A percentile compares a stretch with the other conserved stretches of the same genome.
Conservation (phyloP, 2,888 invertebrate species). For the Cetonia aurata region DNA sequence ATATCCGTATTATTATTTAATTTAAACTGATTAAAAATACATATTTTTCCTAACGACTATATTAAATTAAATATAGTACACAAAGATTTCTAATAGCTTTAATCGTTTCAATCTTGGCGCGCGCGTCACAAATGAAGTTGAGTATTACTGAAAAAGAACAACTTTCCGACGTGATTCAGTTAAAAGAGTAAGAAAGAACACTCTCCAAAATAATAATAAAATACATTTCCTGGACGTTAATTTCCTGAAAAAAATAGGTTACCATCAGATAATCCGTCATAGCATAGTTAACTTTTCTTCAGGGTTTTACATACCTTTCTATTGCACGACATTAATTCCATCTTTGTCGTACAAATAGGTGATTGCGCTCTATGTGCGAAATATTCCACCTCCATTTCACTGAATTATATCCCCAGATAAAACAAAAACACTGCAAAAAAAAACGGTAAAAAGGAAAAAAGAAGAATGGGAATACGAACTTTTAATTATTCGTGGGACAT, state of each 20-base stretch:
- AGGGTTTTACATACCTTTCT: not conserved
- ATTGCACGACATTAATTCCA: not conserved
- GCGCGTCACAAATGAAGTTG: no score
- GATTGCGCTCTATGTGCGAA: not conserved
- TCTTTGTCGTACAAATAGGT: not conserved
- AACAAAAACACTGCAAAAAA: slow-evolving; percentile 24
- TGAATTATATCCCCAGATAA: slow-evolving; percentile 32
- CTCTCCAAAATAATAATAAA: slow-evolving; percentile 25
- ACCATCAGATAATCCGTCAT: slow-evolving; percentile 22
- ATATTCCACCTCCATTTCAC: slow-evolving; percentile 17
- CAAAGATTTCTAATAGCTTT: no score
- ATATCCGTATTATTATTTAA: no score
- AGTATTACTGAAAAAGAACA: no score
- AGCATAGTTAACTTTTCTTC: slow-evolving; percentile 33
- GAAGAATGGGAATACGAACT: slow-evolving; percentile 55
- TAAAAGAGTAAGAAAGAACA: not conserved
- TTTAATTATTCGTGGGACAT: slow-evolving; percentile 62
- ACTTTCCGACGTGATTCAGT: no score
- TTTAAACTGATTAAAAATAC: no score
- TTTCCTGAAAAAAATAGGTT: slow-evolving; percentile 30
- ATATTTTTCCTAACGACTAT: no score
- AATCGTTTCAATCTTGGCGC: no score
- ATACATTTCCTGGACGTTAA: slow-evolving; percentile 32
- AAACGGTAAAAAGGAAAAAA: slow-evolving; percentile 5
- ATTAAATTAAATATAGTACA: no score